Evolutionary conservation across 1,140 invertebrate genomes (phyloP).

Genomic region (Megathymus violae): DNA sequence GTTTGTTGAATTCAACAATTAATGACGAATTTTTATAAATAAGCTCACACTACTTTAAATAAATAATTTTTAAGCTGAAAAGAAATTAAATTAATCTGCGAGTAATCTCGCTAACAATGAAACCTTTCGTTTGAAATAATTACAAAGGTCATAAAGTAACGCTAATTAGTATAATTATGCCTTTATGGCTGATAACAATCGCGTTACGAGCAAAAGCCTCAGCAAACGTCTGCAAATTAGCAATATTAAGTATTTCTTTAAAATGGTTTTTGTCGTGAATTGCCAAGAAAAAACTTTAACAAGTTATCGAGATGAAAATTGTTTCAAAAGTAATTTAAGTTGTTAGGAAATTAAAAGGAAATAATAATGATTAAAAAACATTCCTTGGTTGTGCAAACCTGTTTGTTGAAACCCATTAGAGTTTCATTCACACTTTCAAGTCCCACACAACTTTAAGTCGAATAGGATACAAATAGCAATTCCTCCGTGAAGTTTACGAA

Average conservation of each 20-base stretch:
- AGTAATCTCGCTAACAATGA: constrained; percentile 31
- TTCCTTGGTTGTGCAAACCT: neutral
- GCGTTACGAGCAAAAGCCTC: constrained; percentile 6
- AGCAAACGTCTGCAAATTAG: constrained; percentile 7
- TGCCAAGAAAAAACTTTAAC: neutral
- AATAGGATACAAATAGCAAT: neutral
- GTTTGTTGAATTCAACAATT: no score
- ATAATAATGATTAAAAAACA: neutral
- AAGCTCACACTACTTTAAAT: no score
- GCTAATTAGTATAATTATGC: constrained; percentile 36
- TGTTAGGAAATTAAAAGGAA: neutral
- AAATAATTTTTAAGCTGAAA: constrained; percentile 9
- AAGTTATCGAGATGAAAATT: neutral
- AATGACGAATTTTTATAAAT: no score
- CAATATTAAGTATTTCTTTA: neutral
- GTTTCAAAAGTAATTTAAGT: neutral
- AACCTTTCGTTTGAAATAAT: constrained; percentile 37
- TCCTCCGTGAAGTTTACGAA: neutral
- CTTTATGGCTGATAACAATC: constrained; percentile 36
- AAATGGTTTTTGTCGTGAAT: neutral
- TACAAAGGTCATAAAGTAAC: constrained; percentile 39
- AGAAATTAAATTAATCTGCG: constrained; percentile 33
- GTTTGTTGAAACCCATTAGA: neutral
- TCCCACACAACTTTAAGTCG: neutral
- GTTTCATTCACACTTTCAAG: neutral